phyloP scores from a whole-genome alignment of 2,888 invertebrate genomes.

The Copidosoma aretas region DNA sequence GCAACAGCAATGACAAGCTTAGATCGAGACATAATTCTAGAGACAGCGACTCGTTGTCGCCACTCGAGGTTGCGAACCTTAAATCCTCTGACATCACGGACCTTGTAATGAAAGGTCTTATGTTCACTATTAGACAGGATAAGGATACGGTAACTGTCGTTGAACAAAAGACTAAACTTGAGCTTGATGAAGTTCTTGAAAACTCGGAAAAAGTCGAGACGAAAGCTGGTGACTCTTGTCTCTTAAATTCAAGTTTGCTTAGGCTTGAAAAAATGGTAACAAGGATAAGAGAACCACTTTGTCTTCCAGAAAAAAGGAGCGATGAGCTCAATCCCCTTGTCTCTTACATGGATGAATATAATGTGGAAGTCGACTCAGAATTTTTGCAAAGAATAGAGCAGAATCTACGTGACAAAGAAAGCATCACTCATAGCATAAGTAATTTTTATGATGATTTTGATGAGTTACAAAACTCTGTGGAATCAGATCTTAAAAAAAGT shows the following conservation, averaged over 20 bases:
- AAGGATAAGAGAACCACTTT: conserved; percentile 53
- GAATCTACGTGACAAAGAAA: background rate
- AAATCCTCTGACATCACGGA: conserved; percentile 59
- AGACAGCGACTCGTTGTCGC: conserved; percentile 22
- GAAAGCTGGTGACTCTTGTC: conserved; percentile 55
- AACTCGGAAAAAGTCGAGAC: conserved; percentile 59
- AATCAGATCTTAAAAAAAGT: too few relatives aligned
- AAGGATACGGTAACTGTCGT: conserved; percentile 55
- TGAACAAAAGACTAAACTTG: conserved; percentile 58
- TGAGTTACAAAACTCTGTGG: too few relatives aligned
- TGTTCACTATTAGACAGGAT: conserved; percentile 59
- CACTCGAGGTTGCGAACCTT: conserved; percentile 39
- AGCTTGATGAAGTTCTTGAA: conserved; percentile 59
- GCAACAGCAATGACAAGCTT: background rate
- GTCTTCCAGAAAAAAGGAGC: conserved; percentile 14
- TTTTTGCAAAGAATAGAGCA: conserved; percentile 1
- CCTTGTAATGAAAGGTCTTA: conserved; percentile 60
- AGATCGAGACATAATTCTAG: conserved; percentile 23
- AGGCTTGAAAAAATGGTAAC: conserved; percentile 57
- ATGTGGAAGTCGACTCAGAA: conserved; percentile 13
- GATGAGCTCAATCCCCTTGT: conserved; percentile 30
- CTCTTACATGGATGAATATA: conserved; percentile 32
- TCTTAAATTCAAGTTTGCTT: conserved; percentile 58
- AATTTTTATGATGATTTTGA: too few relatives aligned
- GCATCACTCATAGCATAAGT: too few relatives aligned